Evolutionary conservation across 2,888 invertebrate genomes (phyloP), one percentile per base, ranked within the genome.

Genomic region (Diachrysia chrysitis): DNA sequence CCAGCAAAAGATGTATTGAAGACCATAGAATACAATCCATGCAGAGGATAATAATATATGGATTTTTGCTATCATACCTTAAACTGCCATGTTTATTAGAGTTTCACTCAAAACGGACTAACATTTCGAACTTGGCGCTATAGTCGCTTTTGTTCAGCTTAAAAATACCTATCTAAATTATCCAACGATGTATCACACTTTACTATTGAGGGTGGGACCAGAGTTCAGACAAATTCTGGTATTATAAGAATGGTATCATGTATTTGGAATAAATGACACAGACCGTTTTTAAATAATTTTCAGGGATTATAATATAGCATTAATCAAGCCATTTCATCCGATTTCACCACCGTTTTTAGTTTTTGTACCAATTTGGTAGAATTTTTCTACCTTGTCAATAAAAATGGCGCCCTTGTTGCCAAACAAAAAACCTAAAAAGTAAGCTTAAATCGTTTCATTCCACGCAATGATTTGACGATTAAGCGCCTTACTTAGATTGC

Each of bases 361-460:
- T 14, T 63, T 65, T 59, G 9, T 72, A 74, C 77, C 21, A 69
- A 7, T 55, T 65, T 68, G 16, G 73, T 75, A 73, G 62, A 61
- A 73, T 64, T 57, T 10, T 53, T 60, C 54, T 23, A 2, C 4
- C 7, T 32, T 12, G 62, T 37, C 56, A 73, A 63, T 56, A 60
- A 68, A 71, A 78, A 73, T 72, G 69, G 78, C 78, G 80, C 78
- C 67, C 54, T 29, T 78, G 70, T 71, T 62, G 69, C 71, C 71
- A 67, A 80, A 70, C 69, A 80, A 79, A 71, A 66, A 78, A 73
- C 57, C 53, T 67, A 64, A 62, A 63, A 65, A 54, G 35, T 66
- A 73, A 78, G 73, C 65, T 78, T 67, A 63, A 1, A 12, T 51
- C 69, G 76, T 70, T 78, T 16, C 71, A 16, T 73, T 71, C 46